Base-by-base conservation (phyloP, 2,888 invertebrate species). In the Sinopyrophorus schimmeli region DNA sequence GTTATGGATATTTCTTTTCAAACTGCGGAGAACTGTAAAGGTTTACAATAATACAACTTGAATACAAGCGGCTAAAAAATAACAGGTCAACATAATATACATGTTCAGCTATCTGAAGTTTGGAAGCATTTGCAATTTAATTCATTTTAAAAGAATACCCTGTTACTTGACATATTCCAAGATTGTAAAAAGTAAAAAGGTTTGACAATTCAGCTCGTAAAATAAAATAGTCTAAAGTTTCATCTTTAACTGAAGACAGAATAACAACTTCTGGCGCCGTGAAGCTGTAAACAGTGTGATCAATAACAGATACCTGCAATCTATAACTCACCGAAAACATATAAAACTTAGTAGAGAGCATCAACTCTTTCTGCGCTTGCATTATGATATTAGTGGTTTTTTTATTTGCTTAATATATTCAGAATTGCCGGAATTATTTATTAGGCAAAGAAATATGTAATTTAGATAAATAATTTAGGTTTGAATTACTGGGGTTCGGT, bases 301-400 rank as follows among this genome's bases (percentile, higher is more conserved):
- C 67, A 67, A 67, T 67, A 66, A 62, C 63, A 47, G 53, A 53
- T 64, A 66, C 66, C 66, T 65, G 64, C 60, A 59, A 64, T 65
- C 62, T 57, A 64, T 63, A 63, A 62, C 63, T 44, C 58, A 55
- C 53, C 59, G 61, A 65, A 64, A 64, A 66, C 66, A 63, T 61
- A 64, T 63, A 64, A 63, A 66, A 63, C 57, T 24, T 31, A 48
- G 47, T 47, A 41, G 20, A n/a, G n/a, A 28, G 31, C 41, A 40
- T 23, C 28, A 28, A 30, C 41, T 26, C 23, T 31, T 37, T 35
- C 28, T 37, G 15, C 14, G 12, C 24, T n/a, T 49, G 14, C 23
- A 48, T 42, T 48, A 42, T 38, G 43, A 43, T 43, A 43, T 41
- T 43, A 37, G 38, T 17, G 4, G 9, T 9, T 21, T 35, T 15